phyloP scores from a whole-genome alignment of 2,888 invertebrate species.

The Hyles lineata region DNA sequence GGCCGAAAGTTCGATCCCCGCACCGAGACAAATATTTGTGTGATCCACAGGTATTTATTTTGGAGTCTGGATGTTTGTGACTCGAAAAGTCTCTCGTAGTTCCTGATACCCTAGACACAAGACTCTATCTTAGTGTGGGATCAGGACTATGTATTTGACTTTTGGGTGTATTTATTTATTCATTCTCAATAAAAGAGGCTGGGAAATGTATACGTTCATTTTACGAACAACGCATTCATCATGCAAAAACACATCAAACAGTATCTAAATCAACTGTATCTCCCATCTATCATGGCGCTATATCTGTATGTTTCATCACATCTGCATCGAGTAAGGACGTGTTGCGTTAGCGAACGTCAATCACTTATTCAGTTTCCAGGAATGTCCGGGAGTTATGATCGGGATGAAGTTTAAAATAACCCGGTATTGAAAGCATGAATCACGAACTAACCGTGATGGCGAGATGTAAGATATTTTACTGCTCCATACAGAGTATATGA shows the following conservation, averaged over 20 bases:
- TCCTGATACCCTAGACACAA: too few relatives aligned
- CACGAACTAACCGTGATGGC: conserved; percentile 39
- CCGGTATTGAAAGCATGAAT: conserved; percentile 47
- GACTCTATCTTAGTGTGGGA: too few relatives aligned
- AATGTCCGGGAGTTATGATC: conserved; percentile 46
- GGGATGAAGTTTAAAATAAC: conserved; percentile 55
- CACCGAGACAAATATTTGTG: too few relatives aligned
- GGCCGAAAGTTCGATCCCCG: too few relatives aligned
- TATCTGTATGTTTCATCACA: neutral
- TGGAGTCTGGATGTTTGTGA: too few relatives aligned
- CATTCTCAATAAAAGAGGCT: too few relatives aligned
- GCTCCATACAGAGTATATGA: conserved; percentile 4
- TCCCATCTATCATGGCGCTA: neutral
- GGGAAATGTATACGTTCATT: neutral
- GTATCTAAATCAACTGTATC: neutral
- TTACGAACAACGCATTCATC: neutral
- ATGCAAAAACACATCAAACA: neutral
- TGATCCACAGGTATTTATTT: too few relatives aligned
- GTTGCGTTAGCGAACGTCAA: conserved; percentile 29
- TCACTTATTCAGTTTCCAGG: conserved; percentile 35
- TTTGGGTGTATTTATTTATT: too few relatives aligned
- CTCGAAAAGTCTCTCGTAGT: too few relatives aligned
- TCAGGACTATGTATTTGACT: too few relatives aligned
- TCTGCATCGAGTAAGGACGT: conserved; percentile 9
- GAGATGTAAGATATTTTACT: conserved; percentile 21